phyloP scores from a whole-genome alignment of 1,140 invertebrate species.

The Rhopalosiphum padi region DNA sequence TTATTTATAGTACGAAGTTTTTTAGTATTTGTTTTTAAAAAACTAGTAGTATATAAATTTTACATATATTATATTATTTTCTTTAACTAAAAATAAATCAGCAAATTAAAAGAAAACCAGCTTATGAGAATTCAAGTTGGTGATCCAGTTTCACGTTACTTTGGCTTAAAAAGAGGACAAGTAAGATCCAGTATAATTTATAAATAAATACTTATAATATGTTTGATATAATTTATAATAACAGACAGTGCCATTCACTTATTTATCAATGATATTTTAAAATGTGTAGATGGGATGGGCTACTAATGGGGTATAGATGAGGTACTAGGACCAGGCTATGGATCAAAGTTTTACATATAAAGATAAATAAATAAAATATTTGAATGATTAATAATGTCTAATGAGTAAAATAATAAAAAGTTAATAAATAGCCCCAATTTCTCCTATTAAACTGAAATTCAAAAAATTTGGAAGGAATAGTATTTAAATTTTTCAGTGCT shows the following conservation, averaged over 20 bases:
- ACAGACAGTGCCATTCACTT: background rate
- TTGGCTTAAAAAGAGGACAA: constrained; percentile 95
- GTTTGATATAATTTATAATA: background rate
- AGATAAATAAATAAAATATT: too few species aligned
- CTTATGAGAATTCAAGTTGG: constrained; percentile 98
- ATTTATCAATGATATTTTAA: too few species aligned
- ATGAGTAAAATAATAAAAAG: too few species aligned
- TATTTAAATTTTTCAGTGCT: too few species aligned
- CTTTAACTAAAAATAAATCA: constrained; percentile 65
- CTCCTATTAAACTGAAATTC: too few species aligned
- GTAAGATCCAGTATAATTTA: constrained; percentile 64
- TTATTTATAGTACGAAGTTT: background rate
- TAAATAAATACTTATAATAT: background rate
- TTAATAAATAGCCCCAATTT: too few species aligned
- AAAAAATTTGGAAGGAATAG: too few species aligned
- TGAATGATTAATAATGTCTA: too few species aligned
- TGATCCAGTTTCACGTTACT: constrained; percentile 97
- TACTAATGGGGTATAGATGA: too few species aligned
- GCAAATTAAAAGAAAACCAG: constrained; percentile 98
- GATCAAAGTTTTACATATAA: too few species aligned
- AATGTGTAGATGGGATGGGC: too few species aligned
- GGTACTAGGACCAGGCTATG: too few species aligned
- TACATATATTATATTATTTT: constrained; percentile 34
- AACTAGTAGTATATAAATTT: background rate
- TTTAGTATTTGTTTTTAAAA: background rate